A percentile compares a stretch with the other conserved stretches of the same genome.
phyloP scores from a whole-genome alignment of 1,140 invertebrate genomes.

The Penaeus japonicus region DNA sequence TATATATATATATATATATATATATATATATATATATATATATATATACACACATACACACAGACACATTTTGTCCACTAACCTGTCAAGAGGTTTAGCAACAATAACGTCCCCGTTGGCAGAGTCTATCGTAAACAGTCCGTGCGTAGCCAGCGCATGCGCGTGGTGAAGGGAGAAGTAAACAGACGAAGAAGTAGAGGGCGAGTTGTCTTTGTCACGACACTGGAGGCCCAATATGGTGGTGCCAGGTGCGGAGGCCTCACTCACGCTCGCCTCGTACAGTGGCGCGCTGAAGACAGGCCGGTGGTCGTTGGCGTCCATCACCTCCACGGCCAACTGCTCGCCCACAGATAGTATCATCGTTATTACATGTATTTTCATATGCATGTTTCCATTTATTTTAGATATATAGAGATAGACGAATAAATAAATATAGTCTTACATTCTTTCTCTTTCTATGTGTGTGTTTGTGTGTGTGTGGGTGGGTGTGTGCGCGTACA shows the following conservation, averaged over 20 bases:
- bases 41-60: too few species aligned
- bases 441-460: too few species aligned
- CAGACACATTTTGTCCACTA: too few species aligned
- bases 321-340: slow-evolving; percentile 78
- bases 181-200: slow-evolving; percentile 75
- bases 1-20: too few species aligned
- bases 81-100: slow-evolving; percentile 76
- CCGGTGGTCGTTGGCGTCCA: slow-evolving; percentile 92
- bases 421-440: too few species aligned
- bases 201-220: slow-evolving; percentile 78
- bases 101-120: slow-evolving; percentile 77
- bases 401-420: too few species aligned
- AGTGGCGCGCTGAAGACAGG: slow-evolving; percentile 65
- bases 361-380: too few species aligned
- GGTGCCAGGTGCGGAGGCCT: slow-evolving; percentile 83
- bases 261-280: slow-evolving; percentile 84
- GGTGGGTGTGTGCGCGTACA: too few species aligned
- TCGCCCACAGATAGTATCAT: too few species aligned
- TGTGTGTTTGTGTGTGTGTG: too few species aligned
- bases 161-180: slow-evolving; percentile 64
- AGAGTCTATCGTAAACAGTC: slow-evolving; percentile 81
- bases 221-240: slow-evolving; percentile 80
- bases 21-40: too few species aligned
- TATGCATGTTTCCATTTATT: too few species aligned
- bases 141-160: slow-evolving; percentile 36